Evolutionary conservation across 2,797 vertebrate genomes (phyloP).

Genomic region (Coranthus polyacanthus): DNA sequence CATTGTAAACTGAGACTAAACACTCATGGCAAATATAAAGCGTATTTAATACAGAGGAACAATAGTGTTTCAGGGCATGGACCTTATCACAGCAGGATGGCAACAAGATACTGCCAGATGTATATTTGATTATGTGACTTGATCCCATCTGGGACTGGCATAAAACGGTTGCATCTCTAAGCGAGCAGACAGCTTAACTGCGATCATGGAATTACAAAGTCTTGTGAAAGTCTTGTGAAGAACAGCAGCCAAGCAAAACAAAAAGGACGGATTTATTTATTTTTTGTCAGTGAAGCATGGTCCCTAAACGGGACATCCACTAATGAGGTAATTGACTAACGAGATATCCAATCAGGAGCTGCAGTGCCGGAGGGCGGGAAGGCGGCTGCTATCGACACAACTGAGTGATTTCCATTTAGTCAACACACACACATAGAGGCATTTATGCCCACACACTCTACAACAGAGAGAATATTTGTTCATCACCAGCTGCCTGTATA

Average conservation of each 20-base stretch:
- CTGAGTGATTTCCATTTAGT: constrained; percentile 55
- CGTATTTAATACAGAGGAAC: constrained; percentile 22
- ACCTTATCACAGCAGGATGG: constrained; percentile 29
- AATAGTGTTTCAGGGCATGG: constrained; percentile 37
- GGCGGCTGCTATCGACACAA: constrained; percentile 60
- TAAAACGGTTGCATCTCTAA: constrained; percentile 43
- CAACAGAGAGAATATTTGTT: constrained; percentile 73
- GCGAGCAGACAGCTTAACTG: constrained; percentile 38
- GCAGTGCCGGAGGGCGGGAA: constrained; percentile 63
- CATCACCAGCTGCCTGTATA: constrained; percentile 68
- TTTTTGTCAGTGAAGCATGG: constrained; percentile 34
- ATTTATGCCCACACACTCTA: constrained; percentile 45
- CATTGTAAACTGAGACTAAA: too few relatives aligned
- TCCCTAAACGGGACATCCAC: constrained; percentile 48
- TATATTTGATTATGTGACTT: constrained; percentile 51
- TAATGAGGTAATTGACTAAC: constrained; percentile 78
- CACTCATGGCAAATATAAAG: neutral
- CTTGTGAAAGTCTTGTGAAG: constrained; percentile 28
- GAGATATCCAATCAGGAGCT: constrained; percentile 75
- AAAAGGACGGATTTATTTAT: constrained; percentile 41
- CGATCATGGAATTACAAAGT: constrained; percentile 19
- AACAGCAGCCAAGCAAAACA: constrained; percentile 38
- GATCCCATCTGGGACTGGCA: constrained; percentile 56
- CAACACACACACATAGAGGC: constrained; percentile 26
- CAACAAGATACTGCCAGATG: constrained; percentile 55